Percentiles rank a stretch among this genome's conserved stretches.
Conservation (phyloP, 2,797 vertebrate genomes). For the Paramormyrops hopkinsi region DNA sequence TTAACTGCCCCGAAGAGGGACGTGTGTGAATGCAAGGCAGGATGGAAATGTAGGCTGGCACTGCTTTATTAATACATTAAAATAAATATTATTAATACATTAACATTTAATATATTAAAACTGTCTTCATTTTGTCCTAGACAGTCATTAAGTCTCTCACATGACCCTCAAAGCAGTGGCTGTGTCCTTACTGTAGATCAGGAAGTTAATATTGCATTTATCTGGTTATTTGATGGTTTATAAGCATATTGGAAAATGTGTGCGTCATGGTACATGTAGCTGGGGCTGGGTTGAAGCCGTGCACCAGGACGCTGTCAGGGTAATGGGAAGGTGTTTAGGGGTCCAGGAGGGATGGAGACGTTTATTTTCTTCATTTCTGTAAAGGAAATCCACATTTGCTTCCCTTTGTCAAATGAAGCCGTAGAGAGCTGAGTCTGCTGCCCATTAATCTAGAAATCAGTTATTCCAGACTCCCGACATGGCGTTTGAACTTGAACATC, state of each 20-base stretch:
- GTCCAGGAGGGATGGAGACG: constrained; percentile 35
- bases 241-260: neutral
- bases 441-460: neutral
- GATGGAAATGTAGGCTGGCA: neutral
- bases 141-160: neutral
- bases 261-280: neutral
- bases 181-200: neutral
- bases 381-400: constrained; percentile 31
- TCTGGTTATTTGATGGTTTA: neutral
- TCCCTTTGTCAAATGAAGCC: neutral
- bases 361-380: constrained; percentile 33
- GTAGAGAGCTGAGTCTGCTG: neutral
- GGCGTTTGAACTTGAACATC: neutral
- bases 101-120: neutral
- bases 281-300: neutral
- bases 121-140: neutral
- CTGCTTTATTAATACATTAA: neutral
- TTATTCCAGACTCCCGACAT: neutral
- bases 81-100: neutral
- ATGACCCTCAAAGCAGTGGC: neutral
- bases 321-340: neutral
- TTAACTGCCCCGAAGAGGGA: neutral
- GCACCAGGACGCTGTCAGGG: neutral
- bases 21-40: neutral
- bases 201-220: neutral